phyloP scores from a whole-genome alignment of 2,888 invertebrate genomes.

The Callyntrura guangdongensis region DNA sequence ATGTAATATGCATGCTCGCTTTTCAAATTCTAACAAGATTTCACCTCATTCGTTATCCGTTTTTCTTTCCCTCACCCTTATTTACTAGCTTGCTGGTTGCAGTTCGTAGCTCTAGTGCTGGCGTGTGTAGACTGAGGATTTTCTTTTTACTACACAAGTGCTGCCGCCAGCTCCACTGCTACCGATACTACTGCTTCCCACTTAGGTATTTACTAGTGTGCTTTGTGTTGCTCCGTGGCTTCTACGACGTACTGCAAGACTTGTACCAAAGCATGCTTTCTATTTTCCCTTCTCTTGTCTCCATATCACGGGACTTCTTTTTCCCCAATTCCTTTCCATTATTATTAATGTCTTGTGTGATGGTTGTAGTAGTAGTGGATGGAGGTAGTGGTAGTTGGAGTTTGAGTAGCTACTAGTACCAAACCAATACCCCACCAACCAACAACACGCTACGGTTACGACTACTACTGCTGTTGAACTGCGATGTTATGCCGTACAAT shows the following conservation, averaged over 20 bases:
- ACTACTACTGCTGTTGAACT: too few species aligned
- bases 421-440: neutral
- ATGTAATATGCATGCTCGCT: constrained; percentile 58
- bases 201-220: neutral
- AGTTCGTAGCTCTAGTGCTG: too few species aligned
- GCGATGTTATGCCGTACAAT: constrained; percentile 9
- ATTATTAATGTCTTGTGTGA: constrained; percentile 60
- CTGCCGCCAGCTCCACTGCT: neutral
- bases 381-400: constrained; percentile 2
- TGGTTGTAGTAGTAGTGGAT: neutral
- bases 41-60: constrained; percentile 60
- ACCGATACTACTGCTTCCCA: neutral
- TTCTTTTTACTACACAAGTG: too few species aligned
- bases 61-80: constrained; percentile 20
- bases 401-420: neutral
- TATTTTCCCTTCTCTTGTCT: constrained; percentile 44
- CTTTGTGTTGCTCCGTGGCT: neutral
- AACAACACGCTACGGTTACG: too few species aligned
- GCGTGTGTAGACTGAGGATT: too few species aligned
- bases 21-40: constrained; percentile 71
- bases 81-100: neutral
- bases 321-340: constrained; percentile 68
- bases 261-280: constrained; percentile 57
- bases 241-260: too few species aligned
- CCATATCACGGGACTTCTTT: constrained; percentile 53